These are phyloP conservation scores for Ariopsis seemanni DNA, from an alignment of 2,113 vertebrate species.

Conservation along the genomic window DNA sequence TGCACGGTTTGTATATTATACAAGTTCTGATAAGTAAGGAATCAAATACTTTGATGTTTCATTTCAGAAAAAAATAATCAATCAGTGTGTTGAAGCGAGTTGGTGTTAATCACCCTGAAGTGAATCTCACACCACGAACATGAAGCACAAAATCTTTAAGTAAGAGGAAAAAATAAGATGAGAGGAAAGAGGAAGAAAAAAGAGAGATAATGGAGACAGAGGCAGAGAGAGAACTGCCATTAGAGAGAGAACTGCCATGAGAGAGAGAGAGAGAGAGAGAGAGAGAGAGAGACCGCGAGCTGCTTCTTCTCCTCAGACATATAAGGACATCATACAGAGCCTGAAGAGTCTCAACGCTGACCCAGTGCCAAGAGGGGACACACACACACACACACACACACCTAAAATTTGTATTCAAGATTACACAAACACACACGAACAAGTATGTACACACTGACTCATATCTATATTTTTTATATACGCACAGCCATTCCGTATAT, in stretches of 20 bases:
- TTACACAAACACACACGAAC: conserved; percentile 1
- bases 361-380: conserved; percentile 26
- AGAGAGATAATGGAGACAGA: neutral
- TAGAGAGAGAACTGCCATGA: neutral
- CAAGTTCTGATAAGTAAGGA: neutral
- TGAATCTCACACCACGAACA: neutral
- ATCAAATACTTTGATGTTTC: neutral
- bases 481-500: neutral
- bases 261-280: neutral
- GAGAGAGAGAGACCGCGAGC: conserved; percentile 5
- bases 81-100: neutral
- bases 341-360: conserved; percentile 24
- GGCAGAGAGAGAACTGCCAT: no score
- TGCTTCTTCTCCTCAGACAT: conserved; percentile 40
- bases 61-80: no score
- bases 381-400: conserved; percentile 32
- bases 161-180: neutral
- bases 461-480: neutral
- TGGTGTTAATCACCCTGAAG: neutral
- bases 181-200: neutral
- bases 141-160: neutral
- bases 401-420: neutral
- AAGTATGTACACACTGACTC: neutral
- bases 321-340: conserved; percentile 41
- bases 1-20: neutral